phyloP scores from a whole-genome alignment of 35 echinoderm and acorn worm species.

The Heliocidaris tuberculata region DNA sequence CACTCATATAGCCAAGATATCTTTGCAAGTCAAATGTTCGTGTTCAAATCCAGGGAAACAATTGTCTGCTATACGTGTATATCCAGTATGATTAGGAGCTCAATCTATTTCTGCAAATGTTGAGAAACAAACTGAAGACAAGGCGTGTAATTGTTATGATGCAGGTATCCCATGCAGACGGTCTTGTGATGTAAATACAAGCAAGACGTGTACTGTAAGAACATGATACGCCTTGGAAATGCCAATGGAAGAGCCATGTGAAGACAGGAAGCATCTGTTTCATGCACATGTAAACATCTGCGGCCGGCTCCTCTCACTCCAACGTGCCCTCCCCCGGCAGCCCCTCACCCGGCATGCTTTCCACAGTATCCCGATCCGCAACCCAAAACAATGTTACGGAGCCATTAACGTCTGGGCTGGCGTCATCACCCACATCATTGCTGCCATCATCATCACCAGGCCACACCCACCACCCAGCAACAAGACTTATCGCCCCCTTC shows the following conservation, averaged over 20 bases:
- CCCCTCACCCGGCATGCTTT: conserved; percentile 16
- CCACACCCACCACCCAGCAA: conserved; percentile 9
- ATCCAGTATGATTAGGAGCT: background rate
- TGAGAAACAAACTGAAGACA: conserved; percentile 18
- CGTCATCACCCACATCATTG: conserved; percentile 39
- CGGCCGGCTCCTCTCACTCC: background rate
- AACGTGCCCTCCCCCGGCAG: background rate
- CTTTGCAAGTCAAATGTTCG: background rate
- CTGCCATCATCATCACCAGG: conserved; percentile 40
- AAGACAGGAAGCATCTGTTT: conserved; percentile 42
- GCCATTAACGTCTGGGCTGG: conserved; percentile 28
- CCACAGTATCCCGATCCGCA: conserved; percentile 25
- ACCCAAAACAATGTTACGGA: conserved; percentile 37
- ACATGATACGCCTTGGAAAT: conserved; percentile 37
- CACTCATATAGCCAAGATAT: background rate
- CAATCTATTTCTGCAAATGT: background rate
- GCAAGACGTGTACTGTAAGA: background rate
- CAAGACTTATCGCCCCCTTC: conserved; percentile 15
- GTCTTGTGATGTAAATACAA: conserved; percentile 35
- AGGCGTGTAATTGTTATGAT: conserved; percentile 25
- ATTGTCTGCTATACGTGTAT: background rate
- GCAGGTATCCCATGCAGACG: conserved; percentile 6
- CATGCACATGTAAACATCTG: conserved; percentile 42
- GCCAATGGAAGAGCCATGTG: conserved; percentile 39
- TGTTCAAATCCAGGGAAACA: background rate